Base-by-base conservation (phyloP, 2,797 vertebrate species). In the Momotus momota region DNA sequence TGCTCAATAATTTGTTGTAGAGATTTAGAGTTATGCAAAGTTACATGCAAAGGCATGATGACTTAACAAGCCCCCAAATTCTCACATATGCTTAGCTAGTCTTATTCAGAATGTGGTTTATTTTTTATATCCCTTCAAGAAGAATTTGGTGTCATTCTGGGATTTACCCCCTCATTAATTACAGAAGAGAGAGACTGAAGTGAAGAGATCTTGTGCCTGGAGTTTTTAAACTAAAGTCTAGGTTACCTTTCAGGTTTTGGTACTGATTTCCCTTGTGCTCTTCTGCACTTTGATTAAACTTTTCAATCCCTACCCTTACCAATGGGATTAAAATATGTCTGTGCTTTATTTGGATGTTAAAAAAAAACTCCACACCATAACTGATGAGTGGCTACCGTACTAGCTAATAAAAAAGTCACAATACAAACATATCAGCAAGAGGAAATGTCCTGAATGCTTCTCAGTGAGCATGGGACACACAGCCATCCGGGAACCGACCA, bases 191-290 rank as follows among this genome's bases (percentile, higher is more conserved):
- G 27, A 90, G 51, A 45, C 9, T 73, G 41, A 75, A 86, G 26
- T 26, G 49, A 83, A 46, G 54, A 81, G 12, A 72, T 60, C 43
- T 52, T 40, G 15, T 51, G 21, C 66, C 81, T 66, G 48, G 49
- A 81, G 67, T 16, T 61, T n/a, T 84, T 29, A 52, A 15, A 60
- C 31, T 66, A 8, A 74, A 71, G 81, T 74, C 65, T 75, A 49
- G 43, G 51, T 86, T 94, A 66, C 52, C 45, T 57, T 88, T 88
- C 41, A 77, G 52, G 67, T 79, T 88, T 88, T 49, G 33, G 35
- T 66, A 66, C 23, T 83, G 38, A 93, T 93, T 90, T 94, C 73
- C 92, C 82, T 70, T 62, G 73, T 85, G 91, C 49, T 81, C 60
- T 85, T 61, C 35, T 72, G 35, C 31, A 45, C 52, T 35, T 61